phyloP scores from a whole-genome alignment of 2,888 invertebrate species.

The Rhodophaea formosa region DNA sequence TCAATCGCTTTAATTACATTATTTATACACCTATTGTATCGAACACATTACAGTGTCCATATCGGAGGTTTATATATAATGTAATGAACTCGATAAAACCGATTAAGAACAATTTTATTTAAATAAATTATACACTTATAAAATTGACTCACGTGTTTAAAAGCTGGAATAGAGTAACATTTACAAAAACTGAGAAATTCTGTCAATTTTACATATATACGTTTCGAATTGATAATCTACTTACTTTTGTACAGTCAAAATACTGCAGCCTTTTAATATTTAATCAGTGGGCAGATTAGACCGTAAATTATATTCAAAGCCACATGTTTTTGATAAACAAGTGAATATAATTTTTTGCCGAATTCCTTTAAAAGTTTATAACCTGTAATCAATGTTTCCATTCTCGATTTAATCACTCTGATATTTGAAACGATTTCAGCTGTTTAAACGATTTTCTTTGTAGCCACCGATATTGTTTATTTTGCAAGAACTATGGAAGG shows the following conservation, averaged over 20 bases:
- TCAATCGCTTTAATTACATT: too few species aligned
- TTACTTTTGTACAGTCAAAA: conserved; percentile 90
- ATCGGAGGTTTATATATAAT: too few species aligned
- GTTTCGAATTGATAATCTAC: too few species aligned
- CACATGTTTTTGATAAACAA: conserved; percentile 91
- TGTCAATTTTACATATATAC: too few species aligned
- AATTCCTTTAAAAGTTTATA: conserved; percentile 73
- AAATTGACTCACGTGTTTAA: too few species aligned
- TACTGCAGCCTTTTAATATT: conserved; percentile 88
- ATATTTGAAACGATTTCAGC: conserved; percentile 1
- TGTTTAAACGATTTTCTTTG: conserved; percentile 1
- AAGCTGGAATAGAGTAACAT: too few species aligned
- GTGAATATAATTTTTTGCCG: conserved; percentile 83
- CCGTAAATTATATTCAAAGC: conserved; percentile 83
- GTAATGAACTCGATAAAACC: too few species aligned
- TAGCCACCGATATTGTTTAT: conserved; percentile 3
- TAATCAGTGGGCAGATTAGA: conserved; percentile 87
- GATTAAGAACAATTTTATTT: too few species aligned
- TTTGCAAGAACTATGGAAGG: neutral
- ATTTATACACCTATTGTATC: too few species aligned
- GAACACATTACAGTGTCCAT: too few species aligned
- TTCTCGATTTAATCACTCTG: neutral
- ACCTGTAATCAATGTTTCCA: neutral
- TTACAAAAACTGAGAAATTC: too few species aligned
- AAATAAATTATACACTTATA: too few species aligned